Evolutionary conservation across 2,888 invertebrate species (phyloP).

Genomic region (Heterodera filipjevi): DNA sequence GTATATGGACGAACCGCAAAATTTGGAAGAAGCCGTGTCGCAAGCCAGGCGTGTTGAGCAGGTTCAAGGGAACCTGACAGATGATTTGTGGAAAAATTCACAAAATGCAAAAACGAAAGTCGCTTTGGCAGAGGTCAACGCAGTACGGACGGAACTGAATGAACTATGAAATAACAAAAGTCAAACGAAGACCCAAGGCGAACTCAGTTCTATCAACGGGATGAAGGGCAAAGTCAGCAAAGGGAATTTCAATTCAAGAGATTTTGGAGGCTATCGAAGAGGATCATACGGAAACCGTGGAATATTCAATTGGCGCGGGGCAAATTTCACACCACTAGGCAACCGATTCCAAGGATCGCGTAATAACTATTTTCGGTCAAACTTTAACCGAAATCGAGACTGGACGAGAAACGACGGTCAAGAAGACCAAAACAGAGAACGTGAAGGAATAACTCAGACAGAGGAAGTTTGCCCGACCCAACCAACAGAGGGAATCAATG

Average conservation of each 20-base stretch:
- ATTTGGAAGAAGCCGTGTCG: neutral
- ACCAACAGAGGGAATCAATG: neutral
- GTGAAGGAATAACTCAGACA: neutral
- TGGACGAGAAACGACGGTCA: neutral
- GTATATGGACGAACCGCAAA: neutral
- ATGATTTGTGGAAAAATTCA: neutral
- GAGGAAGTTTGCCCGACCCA: neutral
- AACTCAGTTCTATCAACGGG: neutral
- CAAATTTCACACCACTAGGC: neutral
- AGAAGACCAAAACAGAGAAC: neutral
- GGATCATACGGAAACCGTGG: neutral
- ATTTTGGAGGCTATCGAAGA: neutral
- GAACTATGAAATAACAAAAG: neutral
- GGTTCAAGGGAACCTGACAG: neutral
- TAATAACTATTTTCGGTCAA: neutral
- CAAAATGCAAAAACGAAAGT: neutral
- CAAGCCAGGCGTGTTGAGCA: neutral
- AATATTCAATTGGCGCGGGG: too few species aligned
- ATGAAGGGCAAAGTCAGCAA: neutral
- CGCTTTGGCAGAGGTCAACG: neutral
- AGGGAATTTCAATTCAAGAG: neutral
- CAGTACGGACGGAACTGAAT: neutral
- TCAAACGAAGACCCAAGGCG: neutral
- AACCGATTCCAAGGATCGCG: neutral
- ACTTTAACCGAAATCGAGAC: neutral